These are phyloP conservation scores for Microctonus brassicae DNA, from an alignment of 2,888 invertebrate genomes.

Conservation along the genomic window DNA sequence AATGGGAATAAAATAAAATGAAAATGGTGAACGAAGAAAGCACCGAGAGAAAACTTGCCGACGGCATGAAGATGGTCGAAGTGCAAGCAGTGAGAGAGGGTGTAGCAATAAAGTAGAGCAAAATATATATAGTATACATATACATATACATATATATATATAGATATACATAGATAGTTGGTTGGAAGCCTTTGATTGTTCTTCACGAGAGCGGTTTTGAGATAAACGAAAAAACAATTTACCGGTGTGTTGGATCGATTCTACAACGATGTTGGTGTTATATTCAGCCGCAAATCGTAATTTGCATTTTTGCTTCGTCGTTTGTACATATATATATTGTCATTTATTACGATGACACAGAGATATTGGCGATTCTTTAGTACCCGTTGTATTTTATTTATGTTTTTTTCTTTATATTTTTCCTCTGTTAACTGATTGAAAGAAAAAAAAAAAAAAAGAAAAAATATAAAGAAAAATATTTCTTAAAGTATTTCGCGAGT, in stretches of 20 bases:
- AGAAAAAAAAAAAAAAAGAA: too few relatives aligned
- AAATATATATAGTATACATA: too few relatives aligned
- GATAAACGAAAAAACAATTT: conserved; percentile 52
- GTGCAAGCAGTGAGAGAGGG: neutral
- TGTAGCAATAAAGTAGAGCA: conserved; percentile 9
- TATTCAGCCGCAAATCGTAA: conserved; percentile 38
- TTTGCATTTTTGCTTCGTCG: conserved; percentile 39
- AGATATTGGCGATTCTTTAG: conserved; percentile 18
- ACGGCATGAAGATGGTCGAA: neutral
- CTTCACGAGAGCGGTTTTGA: conserved; percentile 32
- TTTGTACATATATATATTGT: neutral
- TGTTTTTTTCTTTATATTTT: too few relatives aligned
- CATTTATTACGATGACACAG: neutral
- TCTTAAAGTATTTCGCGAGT: neutral
- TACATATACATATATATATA: neutral
- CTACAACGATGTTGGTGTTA: conserved; percentile 8
- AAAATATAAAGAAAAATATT: neutral
- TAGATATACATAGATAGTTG: conserved; percentile 8
- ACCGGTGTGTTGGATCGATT: conserved; percentile 37
- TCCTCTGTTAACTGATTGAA: neutral
- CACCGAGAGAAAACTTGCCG: neutral
- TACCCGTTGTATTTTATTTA: neutral
- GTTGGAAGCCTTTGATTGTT: conserved; percentile 36
- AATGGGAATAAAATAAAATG: neutral
- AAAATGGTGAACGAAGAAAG: neutral